Conservation (phyloP, 1,140 invertebrate species). For the Aphaenogaster ashmeadi region DNA sequence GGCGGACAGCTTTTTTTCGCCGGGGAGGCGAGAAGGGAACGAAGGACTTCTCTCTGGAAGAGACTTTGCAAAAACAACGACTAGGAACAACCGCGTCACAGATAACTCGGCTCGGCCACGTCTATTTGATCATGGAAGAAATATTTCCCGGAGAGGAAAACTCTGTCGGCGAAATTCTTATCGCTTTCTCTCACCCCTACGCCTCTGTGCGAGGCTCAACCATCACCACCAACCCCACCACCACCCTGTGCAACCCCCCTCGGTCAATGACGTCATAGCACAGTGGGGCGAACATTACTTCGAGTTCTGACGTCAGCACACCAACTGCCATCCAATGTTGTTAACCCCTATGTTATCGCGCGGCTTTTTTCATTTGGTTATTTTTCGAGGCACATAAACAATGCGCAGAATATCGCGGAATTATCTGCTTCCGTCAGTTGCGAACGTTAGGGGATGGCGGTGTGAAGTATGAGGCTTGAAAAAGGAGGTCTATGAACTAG, state of each 20-base stretch:
- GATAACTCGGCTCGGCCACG: background rate
- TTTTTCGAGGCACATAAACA: slow-evolving; percentile 24
- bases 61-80: slow-evolving; percentile 18
- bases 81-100: background rate
- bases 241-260: slow-evolving; percentile 24
- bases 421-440: slow-evolving; percentile 28
- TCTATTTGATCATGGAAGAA: slow-evolving; percentile 27
- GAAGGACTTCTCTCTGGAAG: background rate
- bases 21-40: too few relatives aligned
- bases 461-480: background rate
- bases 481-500: background rate
- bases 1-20: background rate
- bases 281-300: slow-evolving; percentile 73
- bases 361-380: background rate
- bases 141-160: slow-evolving; percentile 26
- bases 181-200: slow-evolving; percentile 67
- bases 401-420: slow-evolving; percentile 1
- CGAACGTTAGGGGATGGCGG: background rate
- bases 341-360: slow-evolving; percentile 36
- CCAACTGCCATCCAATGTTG: slow-evolving; percentile 9
- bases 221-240: slow-evolving; percentile 33
- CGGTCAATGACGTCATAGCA: slow-evolving; percentile 79
- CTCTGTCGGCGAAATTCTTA: slow-evolving; percentile 56
- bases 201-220: slow-evolving; percentile 66
- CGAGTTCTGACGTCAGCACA: slow-evolving; percentile 73